Evolutionary conservation across 2,113 vertebrate species (phyloP).

Genomic region (Taxidea taxus): DNA sequence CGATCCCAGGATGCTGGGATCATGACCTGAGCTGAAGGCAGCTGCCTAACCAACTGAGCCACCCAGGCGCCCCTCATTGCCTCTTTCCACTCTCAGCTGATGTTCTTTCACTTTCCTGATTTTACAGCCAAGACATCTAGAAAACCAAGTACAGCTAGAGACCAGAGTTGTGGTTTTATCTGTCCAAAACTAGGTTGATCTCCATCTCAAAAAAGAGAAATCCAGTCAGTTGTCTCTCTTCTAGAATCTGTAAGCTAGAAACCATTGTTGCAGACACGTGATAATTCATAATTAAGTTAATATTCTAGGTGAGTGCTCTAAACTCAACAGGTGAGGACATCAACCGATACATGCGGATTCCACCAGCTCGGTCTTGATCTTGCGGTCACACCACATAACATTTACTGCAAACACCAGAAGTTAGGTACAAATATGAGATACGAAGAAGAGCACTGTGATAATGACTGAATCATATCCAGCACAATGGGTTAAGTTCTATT

Average conservation of each 20-base stretch:
- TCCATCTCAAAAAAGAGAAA: background rate
- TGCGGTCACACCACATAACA: background rate
- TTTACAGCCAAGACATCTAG: background rate
- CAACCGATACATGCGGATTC: accelerated
- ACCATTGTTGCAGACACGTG: background rate
- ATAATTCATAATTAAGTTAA: background rate
- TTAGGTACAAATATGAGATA: too few species aligned
- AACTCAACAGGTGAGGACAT: background rate
- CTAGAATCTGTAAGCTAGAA: background rate
- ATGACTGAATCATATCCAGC: background rate
- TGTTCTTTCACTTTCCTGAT: background rate
- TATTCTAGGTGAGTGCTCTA: background rate
- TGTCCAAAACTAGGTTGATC: background rate
- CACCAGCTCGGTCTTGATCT: background rate
- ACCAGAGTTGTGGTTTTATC: background rate
- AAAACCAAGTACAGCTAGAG: background rate
- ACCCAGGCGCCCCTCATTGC: background rate
- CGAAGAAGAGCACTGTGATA: background rate
- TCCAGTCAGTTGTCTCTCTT: background rate
- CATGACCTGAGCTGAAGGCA: too few species aligned
- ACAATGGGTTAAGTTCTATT: background rate
- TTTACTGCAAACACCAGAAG: background rate
- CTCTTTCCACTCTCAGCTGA: background rate
- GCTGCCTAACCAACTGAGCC: too few species aligned
- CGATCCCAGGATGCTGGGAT: too few species aligned